phyloP scores from a whole-genome alignment of 2,113 vertebrate species.

The Australoheros scitulus region DNA sequence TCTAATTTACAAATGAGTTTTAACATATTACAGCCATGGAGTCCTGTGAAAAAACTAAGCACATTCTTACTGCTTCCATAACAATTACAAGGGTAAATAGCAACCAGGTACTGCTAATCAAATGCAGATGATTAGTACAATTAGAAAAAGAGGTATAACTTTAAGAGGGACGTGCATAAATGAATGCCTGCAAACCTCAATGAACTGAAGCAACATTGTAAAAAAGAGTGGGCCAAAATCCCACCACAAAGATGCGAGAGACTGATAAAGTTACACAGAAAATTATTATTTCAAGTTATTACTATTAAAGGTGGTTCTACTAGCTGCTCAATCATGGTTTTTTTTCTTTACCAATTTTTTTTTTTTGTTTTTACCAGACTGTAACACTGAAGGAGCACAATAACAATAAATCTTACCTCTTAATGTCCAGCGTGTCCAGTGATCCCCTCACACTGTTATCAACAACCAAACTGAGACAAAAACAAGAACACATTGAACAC shows the following conservation, averaged over 20 bases:
- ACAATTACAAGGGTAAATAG: rapidly evolving
- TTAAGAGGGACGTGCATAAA: not conserved
- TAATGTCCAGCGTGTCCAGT: conserved; percentile 66
- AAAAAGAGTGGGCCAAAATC: not conserved
- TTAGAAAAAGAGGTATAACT: no score
- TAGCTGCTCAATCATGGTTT: not conserved
- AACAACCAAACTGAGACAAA: conserved; percentile 44
- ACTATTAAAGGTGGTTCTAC: not conserved
- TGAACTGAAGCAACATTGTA: no score
- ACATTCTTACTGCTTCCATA: not conserved
- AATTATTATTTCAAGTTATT: no score
- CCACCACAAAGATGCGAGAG: no score
- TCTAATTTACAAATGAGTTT: not conserved
- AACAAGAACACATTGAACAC: not conserved
- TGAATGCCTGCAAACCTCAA: not conserved
- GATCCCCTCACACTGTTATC: conserved; percentile 51
- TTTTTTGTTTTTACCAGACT: not conserved
- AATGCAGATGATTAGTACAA: not conserved
- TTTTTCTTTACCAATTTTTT: no score
- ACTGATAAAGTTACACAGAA: no score
- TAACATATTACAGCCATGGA: not conserved
- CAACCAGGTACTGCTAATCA: not conserved
- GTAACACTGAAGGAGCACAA: not conserved
- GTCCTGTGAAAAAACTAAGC: not conserved
- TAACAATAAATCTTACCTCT: conserved; percentile 49